phyloP scores from a whole-genome alignment of 2,888 invertebrate species.

The Trissoscelio sp. region DNA sequence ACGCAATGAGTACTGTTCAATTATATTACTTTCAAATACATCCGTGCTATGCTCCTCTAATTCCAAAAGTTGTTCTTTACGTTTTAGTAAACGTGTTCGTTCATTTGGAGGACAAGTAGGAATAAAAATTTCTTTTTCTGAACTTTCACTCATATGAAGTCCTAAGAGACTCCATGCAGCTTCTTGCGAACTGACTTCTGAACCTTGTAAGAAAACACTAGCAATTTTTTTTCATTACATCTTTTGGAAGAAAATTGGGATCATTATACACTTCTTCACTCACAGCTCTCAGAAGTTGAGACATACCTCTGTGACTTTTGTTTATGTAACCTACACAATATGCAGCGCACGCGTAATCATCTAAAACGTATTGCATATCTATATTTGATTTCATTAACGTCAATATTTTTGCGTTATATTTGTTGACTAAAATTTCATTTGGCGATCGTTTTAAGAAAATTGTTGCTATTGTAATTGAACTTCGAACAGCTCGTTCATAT shows the following conservation, averaged over 20 bases:
- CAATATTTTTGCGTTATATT: conserved; percentile 59
- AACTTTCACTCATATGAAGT: conserved; percentile 67
- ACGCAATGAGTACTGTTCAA: neutral
- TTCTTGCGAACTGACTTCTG: conserved; percentile 71
- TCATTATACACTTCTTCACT: conserved; percentile 64
- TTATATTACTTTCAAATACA: conserved; percentile 9
- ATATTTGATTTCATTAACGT: conserved; percentile 52
- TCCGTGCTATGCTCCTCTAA: conserved; percentile 2
- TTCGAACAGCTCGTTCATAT: conserved; percentile 49
- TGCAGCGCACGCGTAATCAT: conserved; percentile 56
- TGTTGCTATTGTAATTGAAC: conserved; percentile 36
- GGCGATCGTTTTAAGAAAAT: conserved; percentile 50
- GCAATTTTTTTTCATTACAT: conserved; percentile 68
- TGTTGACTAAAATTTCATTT: conserved; percentile 57
- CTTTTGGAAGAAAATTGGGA: conserved; percentile 59
- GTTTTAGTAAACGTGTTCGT: conserved; percentile 61
- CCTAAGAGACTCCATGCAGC: conserved; percentile 70
- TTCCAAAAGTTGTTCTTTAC: conserved; percentile 5
- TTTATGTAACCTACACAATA: conserved; percentile 63
- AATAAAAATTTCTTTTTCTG: conserved; percentile 65
- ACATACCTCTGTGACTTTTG: conserved; percentile 61
- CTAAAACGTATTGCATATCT: conserved; percentile 64
- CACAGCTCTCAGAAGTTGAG: conserved; percentile 57
- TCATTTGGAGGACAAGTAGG: conserved; percentile 58
- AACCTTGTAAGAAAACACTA: conserved; percentile 70